Conservation (phyloP, 2,888 invertebrate genomes). For the Eupithecia inturbata region DNA sequence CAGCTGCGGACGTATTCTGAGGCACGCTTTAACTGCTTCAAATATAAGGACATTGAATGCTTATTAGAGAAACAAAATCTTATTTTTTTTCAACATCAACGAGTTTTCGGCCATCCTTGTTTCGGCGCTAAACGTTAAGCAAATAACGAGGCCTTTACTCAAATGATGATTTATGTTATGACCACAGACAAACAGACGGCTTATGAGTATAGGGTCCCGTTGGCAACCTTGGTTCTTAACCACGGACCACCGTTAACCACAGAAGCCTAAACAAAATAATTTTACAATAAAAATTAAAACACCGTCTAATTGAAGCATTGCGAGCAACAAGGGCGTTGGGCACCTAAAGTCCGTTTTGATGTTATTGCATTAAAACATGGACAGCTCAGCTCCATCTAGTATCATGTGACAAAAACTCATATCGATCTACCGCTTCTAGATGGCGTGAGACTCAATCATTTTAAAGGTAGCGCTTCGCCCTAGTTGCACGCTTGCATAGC, state of each 20-base stretch:
- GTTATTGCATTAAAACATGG: too few species aligned
- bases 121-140: neutral
- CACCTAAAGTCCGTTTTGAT: too few species aligned
- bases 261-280: neutral
- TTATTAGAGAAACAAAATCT: neutral
- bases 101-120: neutral
- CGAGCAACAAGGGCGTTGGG: too few species aligned
- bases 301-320: too few species aligned
- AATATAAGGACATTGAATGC: neutral
- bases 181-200: neutral
- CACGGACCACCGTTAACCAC: neutral
- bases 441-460: too few species aligned
- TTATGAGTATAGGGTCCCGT: neutral
- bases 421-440: too few species aligned
- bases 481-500: too few species aligned
- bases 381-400: too few species aligned
- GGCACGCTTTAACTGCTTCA: neutral
- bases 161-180: neutral
- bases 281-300: neutral
- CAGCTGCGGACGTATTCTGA: neutral
- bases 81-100: neutral
- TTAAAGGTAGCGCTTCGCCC: too few species aligned
- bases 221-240: neutral
- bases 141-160: neutral
- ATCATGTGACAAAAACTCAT: too few species aligned